These are phyloP conservation scores for Agapornis roseicollis DNA, from an alignment of 2,113 vertebrate genomes.

Conservation along the genomic window DNA sequence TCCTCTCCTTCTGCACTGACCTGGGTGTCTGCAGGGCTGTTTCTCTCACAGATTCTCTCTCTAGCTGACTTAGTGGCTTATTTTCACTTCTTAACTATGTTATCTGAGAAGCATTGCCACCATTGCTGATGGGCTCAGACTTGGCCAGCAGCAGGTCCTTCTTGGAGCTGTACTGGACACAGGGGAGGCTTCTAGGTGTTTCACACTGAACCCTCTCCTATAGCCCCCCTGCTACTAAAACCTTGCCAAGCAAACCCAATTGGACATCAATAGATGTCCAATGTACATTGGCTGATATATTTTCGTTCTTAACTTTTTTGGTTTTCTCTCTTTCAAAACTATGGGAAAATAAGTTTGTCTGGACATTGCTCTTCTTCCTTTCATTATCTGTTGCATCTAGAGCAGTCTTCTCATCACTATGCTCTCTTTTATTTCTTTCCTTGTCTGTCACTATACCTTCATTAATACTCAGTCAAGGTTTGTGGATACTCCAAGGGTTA, in stretches of 20 bases:
- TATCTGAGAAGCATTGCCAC: background rate
- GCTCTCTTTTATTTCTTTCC: background rate
- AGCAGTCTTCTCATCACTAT: background rate
- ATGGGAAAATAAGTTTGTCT: background rate
- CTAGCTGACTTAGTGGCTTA: background rate
- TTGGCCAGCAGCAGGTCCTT: accelerated
- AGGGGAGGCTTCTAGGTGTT: background rate
- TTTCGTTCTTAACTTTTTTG: background rate
- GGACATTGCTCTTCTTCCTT: background rate
- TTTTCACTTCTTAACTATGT: background rate
- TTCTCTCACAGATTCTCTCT: background rate
- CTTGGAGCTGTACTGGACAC: background rate
- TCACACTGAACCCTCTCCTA: background rate
- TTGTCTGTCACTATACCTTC: background rate
- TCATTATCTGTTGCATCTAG: background rate
- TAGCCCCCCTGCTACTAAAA: background rate
- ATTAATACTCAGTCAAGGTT: background rate
- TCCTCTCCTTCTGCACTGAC: background rate
- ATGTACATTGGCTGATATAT: background rate
- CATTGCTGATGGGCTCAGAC: background rate
- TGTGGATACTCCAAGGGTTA: background rate
- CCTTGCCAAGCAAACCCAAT: background rate
- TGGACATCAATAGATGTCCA: accelerated
- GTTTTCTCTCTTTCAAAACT: background rate
- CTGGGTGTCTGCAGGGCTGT: background rate